Conservation (phyloP, 2,797 vertebrate genomes). For the Rhinatrema bivittatum region DNA sequence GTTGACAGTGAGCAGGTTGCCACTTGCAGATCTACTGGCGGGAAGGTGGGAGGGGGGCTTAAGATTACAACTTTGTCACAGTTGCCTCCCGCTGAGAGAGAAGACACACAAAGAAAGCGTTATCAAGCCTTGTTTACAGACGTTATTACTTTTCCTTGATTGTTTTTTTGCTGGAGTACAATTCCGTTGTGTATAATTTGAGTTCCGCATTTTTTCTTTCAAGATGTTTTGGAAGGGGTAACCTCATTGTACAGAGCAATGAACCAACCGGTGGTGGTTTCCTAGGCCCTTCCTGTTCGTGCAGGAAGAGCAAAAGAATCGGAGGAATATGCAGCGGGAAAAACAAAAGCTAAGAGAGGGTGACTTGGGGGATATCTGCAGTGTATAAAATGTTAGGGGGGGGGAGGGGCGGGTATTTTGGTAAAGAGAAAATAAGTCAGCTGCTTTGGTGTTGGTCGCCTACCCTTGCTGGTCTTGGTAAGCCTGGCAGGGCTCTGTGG, state of each 20-base stretch:
- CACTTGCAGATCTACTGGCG: too few relatives aligned
- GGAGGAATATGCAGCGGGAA: slow-evolving; percentile 13
- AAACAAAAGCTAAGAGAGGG: slow-evolving; percentile 16
- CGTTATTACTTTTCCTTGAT: slow-evolving; percentile 65
- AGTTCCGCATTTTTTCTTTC: slow-evolving; percentile 36
- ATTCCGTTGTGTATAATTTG: slow-evolving; percentile 34
- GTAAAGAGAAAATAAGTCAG: slow-evolving; percentile 63
- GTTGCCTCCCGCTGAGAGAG: slow-evolving; percentile 63
- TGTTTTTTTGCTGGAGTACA: too few relatives aligned
- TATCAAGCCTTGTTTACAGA: slow-evolving; percentile 68
- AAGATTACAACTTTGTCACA: slow-evolving; percentile 67
- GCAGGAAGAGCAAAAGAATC: slow-evolving; percentile 25
- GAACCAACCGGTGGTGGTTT: slow-evolving; percentile 32
- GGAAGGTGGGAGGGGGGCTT: slow-evolving; percentile 56
- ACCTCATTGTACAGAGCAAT: slow-evolving; percentile 48
- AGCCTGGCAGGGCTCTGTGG: slow-evolving; percentile 85
- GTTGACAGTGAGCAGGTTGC: too few relatives aligned
- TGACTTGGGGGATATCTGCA: slow-evolving; percentile 30
- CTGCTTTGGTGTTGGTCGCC: slow-evolving; percentile 76
- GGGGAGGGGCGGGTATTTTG: too few relatives aligned
- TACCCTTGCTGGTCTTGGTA: slow-evolving; percentile 77
- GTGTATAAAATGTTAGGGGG: slow-evolving; percentile 47
- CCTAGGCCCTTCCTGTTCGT: slow-evolving; percentile 37
- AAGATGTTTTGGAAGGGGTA: slow-evolving; percentile 45
- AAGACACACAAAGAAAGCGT: slow-evolving; percentile 32